Conservation (phyloP, 2,113 vertebrate genomes). For the Entomyzon cyanotis region DNA sequence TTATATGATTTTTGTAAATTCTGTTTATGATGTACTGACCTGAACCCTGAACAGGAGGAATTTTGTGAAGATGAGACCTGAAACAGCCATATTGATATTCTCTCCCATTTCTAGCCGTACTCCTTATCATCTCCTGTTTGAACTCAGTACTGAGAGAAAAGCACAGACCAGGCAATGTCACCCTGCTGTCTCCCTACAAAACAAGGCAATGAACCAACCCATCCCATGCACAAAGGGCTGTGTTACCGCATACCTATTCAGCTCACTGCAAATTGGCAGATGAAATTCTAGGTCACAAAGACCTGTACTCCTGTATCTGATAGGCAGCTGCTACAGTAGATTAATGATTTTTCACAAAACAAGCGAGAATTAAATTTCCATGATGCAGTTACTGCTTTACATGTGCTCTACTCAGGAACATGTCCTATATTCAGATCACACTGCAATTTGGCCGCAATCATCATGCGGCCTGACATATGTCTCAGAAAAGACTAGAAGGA, state of each 20-base stretch:
- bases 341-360: conserved; percentile 30
- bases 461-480: not conserved
- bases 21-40: not conserved
- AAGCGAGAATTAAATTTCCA: conserved; percentile 30
- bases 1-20: not conserved
- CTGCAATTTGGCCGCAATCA: not conserved
- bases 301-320: conserved; percentile 11
- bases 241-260: not conserved
- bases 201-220: not conserved
- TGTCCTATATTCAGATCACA: not conserved
- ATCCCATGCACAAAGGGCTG: not conserved
- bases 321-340: not conserved
- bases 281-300: conserved; percentile 49
- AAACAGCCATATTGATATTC: not conserved
- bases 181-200: not conserved
- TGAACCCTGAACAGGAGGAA: not conserved
- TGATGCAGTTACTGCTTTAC: not conserved
- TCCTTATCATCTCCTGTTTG: not conserved
- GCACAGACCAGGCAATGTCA: not conserved
- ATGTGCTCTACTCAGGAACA: not conserved
- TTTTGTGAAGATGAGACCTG: not conserved
- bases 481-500: not conserved
- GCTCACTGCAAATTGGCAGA: not conserved
- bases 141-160: not conserved
- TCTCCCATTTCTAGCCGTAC: not conserved